These are phyloP conservation scores for Eristalis intricaria DNA, from an alignment of 2,888 invertebrate genomes.

Conservation along the genomic window DNA sequence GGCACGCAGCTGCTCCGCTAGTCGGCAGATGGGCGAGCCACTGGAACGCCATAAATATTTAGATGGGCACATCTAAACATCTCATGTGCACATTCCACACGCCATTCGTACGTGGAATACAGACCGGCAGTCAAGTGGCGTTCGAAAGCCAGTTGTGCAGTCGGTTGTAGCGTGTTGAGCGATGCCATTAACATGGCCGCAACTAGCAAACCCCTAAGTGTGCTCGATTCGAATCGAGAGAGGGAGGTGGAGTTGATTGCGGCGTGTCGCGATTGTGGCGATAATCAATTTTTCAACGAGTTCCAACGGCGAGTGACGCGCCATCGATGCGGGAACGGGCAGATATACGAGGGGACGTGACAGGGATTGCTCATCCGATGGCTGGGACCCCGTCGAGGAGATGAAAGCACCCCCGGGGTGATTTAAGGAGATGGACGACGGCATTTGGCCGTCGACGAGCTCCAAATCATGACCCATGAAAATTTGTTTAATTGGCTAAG, in stretches of 20 bases:
- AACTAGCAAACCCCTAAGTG: conserved; percentile 33
- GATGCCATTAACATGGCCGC: conserved; percentile 45
- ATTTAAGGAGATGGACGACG: conserved; percentile 27
- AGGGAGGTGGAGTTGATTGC: conserved; percentile 31
- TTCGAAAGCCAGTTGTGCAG: conserved; percentile 1
- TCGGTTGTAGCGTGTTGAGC: neutral
- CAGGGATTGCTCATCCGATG: conserved; percentile 34
- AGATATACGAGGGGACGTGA: conserved; percentile 43
- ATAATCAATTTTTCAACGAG: conserved; percentile 65
- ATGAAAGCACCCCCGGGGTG: conserved; percentile 3
- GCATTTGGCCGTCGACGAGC: conserved; percentile 20
- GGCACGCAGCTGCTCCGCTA: neutral
- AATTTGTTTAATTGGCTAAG: conserved; percentile 61
- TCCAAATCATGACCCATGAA: conserved; percentile 31
- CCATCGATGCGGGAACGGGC: conserved; percentile 14
- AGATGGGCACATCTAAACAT: conserved; percentile 16
- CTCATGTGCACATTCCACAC: neutral
- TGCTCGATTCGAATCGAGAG: conserved; percentile 14
- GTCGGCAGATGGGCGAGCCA: neutral
- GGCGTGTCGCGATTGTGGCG: conserved; percentile 38
- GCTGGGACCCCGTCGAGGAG: too few species aligned
- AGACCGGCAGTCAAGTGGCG: neutral
- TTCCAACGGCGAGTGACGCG: conserved; percentile 24
- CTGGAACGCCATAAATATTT: conserved; percentile 28
- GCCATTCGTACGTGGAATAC: conserved; percentile 34